Conservation (phyloP, 2,888 invertebrate species). For the Drosophila nr. perissopoda region DNA sequence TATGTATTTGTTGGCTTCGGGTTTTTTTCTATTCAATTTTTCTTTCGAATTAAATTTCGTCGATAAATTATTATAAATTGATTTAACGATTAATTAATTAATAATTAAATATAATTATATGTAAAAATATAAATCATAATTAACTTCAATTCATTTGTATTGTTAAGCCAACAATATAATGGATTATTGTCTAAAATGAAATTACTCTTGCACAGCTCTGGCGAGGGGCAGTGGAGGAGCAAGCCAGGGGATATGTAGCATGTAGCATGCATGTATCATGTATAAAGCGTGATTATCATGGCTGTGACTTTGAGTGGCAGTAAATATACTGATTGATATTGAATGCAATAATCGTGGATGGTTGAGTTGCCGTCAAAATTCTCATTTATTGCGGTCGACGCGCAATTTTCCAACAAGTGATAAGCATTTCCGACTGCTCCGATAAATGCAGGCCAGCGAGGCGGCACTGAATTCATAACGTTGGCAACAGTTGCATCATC, state of each 20-base stretch:
- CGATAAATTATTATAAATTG: not conserved
- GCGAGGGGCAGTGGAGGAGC: not conserved
- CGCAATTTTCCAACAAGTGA: conserved; percentile 12
- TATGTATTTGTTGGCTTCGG: no score
- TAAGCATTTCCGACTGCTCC: conserved; percentile 5
- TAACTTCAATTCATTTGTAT: not conserved
- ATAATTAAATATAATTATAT: no score
- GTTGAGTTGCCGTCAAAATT: conserved; percentile 3
- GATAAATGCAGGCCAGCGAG: conserved; percentile 18
- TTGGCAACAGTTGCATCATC: conserved; percentile 21
- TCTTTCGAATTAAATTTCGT: not conserved
- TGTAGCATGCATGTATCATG: no score
- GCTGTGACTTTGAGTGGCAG: not conserved
- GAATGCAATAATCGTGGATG: conserved; percentile 5
- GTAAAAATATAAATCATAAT: not conserved
- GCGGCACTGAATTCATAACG: conserved; percentile 11
- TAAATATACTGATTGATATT: conserved; percentile 3
- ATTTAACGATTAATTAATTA: not conserved
- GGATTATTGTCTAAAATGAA: not conserved
- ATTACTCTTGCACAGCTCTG: not conserved
- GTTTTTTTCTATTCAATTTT: not conserved
- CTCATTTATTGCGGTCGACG: conserved; percentile 20
- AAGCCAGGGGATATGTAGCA: not conserved
- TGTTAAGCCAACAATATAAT: not conserved
- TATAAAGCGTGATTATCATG: not conserved